phyloP scores from a whole-genome alignment of 1,140 invertebrate genomes.

The Scylla paramamosain region DNA sequence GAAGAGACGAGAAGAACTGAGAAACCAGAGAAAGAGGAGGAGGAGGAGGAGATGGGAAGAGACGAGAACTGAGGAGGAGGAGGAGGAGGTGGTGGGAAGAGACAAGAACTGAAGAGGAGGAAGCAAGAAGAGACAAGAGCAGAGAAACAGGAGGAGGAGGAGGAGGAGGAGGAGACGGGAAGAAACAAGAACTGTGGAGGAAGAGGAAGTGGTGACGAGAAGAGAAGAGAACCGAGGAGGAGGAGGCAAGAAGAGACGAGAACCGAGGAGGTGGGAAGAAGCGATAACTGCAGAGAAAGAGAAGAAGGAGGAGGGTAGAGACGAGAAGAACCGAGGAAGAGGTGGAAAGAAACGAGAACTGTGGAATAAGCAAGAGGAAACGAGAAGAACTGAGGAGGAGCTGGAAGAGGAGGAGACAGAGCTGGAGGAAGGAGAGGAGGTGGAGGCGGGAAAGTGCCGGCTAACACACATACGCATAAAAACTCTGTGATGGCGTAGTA shows the following conservation, averaged over 20 bases:
- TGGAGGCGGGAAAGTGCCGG: too few species aligned
- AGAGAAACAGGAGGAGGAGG: not conserved
- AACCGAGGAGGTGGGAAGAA: too few species aligned
- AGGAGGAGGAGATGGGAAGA: not conserved
- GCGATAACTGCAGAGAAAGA: too few species aligned
- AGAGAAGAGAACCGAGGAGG: not conserved
- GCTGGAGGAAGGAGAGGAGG: too few species aligned
- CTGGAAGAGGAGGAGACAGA: not conserved
- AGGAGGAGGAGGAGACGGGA: not conserved
- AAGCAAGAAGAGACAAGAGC: not conserved
- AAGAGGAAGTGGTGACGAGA: too few species aligned
- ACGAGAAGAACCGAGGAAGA: not conserved
- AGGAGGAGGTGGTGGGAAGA: not conserved
- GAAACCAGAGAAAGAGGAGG: not conserved
- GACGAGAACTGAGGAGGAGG: not conserved
- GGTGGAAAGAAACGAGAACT: not conserved
- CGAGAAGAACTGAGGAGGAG: not conserved
- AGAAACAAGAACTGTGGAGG: too few species aligned
- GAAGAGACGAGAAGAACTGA: not conserved
- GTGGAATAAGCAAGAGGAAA: not conserved
- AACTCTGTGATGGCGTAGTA: too few species aligned
- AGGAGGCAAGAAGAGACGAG: too few species aligned
- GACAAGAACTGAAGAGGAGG: not conserved
- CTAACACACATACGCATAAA: too few species aligned
- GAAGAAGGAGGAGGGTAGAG: too few species aligned